Percentiles rank a stretch among this genome's conserved stretches.
These are phyloP conservation scores for Archilochus colubris DNA, from an alignment of 2,113 vertebrate genomes.

Conservation along the genomic window DNA sequence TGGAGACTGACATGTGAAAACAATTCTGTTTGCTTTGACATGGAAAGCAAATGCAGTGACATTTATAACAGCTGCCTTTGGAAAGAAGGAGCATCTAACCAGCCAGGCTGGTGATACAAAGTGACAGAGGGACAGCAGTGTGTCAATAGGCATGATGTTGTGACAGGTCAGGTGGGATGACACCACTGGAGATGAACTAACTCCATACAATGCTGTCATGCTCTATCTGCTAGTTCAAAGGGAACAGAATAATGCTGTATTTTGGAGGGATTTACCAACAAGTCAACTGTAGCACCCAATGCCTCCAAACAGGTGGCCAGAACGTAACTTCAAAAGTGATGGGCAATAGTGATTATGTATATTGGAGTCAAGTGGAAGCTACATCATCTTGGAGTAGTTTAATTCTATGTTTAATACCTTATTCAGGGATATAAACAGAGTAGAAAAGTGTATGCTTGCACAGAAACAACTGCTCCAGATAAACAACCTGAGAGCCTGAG, in stretches of 20 bases:
- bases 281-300: not conserved
- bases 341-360: not conserved
- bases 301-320: not conserved
- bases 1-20: not conserved
- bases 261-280: not conserved
- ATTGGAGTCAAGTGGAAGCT: not conserved
- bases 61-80: not conserved
- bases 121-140: not conserved
- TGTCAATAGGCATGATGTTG: not conserved
- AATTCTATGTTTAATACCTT: not conserved
- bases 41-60: not conserved
- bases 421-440: not conserved
- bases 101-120: not conserved
- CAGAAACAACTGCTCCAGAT: not conserved
- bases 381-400: rapidly evolving
- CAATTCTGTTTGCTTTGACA: not conserved
- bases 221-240: not conserved
- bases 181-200: not conserved
- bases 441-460: not conserved
- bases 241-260: rapidly evolving
- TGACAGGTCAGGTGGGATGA: not conserved
- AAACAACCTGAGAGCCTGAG: not conserved
- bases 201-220: not conserved
- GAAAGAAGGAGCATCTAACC: not conserved
- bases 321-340: not conserved